Percentiles rank a stretch among this genome's conserved stretches.
Evolutionary conservation across 2,113 vertebrate genomes (phyloP).

Genomic region (Dicrurus megarhynchus): DNA sequence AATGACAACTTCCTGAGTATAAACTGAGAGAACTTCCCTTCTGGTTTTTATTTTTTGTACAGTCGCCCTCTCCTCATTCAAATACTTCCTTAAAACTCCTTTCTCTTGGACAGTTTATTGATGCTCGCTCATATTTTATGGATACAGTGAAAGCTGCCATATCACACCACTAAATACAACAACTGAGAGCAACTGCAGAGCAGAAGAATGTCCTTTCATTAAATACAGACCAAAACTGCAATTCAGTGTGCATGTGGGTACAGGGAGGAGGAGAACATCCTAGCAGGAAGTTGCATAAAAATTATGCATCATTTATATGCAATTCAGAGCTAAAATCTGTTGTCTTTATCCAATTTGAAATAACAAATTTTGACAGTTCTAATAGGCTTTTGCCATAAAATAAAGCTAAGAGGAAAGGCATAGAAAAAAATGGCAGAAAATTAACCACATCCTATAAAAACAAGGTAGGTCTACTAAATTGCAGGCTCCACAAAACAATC

Average conservation of each 20-base stretch:
- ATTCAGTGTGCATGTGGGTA: neutral
- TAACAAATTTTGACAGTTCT: neutral
- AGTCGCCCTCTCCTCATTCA: neutral
- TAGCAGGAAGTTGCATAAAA: neutral
- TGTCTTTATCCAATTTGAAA: neutral
- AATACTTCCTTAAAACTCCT: conserved; percentile 25
- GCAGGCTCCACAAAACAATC: neutral
- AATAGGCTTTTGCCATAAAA: neutral
- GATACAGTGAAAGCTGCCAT: neutral
- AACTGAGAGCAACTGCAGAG: neutral
- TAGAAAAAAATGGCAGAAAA: neutral
- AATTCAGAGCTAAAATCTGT: neutral
- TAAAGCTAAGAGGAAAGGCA: neutral
- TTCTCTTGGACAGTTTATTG: neutral
- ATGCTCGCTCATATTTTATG: neutral
- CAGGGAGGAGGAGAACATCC: neutral
- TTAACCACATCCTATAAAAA: neutral
- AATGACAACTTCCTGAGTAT: neutral
- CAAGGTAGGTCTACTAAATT: neutral
- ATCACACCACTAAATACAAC: neutral
- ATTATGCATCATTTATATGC: neutral
- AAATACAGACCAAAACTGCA: neutral
- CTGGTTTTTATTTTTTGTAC: neutral
- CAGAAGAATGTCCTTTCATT: neutral
- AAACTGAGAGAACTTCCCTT: neutral